Evolutionary conservation across 2,888 invertebrate genomes (phyloP), one percentile per base, ranked within the genome.

Genomic region (Ceraclea dissimilis): DNA sequence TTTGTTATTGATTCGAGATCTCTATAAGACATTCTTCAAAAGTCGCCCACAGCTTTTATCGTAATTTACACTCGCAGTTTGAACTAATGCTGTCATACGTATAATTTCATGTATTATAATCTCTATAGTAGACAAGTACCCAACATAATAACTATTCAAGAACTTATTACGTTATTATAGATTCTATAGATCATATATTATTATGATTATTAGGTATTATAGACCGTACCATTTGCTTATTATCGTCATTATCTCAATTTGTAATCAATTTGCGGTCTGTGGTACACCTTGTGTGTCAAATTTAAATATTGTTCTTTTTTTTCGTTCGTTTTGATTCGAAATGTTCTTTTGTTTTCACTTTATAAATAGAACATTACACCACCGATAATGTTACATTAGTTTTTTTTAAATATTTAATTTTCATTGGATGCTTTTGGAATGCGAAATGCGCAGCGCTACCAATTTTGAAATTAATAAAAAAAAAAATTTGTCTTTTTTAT

Each of bases 201-300:
- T 4, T 13, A 39, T 39, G 5, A 8, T 8, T 39, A 39, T 2
- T 39, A 39, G 8, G 2, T 39, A 39, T 13, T 39, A 16, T 13
- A n/a, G 13, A 8, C 16, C 4, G 5, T 16, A 39, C 13, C 13
- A 39, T 39, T 13, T 39, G 13, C 39, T 39, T 39, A 39, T 39
- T 39, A 39, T 39, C 39, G 13, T 39, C 39, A 39, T 39, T 39
- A 39, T 39, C 39, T 39, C 39, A 39, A 39, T 39, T 39, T 39
- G 39, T 39, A 39, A 39, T 39, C 39, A 39, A 39, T 39, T 39
- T 39, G 39, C 39, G 39, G 39, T 39, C 39, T 13, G 16, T 16
- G 39, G 39, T 39, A 39, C 39, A 39, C 39, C 39, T 39, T 39
- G 13, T 39, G 39, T 39, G 39, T 39, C 39, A 39, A 39, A 39